A percentile compares a stretch with the other conserved stretches of the same genome.
Conservation (phyloP, 2,113 vertebrate genomes). For the Uropsilus gracilis region DNA sequence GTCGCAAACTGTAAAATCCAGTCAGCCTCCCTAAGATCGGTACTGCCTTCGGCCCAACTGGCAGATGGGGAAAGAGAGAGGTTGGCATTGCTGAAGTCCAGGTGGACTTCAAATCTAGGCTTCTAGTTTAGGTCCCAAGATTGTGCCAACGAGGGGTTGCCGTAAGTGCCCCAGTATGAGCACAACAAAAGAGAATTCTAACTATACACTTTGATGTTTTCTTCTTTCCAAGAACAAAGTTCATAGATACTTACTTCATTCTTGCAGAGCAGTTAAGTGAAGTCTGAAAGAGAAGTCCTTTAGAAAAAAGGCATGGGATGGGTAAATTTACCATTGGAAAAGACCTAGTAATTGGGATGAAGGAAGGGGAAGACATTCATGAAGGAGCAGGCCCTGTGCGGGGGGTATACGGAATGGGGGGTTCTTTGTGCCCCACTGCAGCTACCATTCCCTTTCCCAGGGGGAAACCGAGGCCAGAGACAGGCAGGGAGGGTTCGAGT, state of each 20-base stretch:
- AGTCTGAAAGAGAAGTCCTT: not conserved
- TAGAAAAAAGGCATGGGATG: not conserved
- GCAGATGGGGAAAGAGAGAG: not conserved
- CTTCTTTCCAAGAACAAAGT: not conserved
- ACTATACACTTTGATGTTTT: not conserved
- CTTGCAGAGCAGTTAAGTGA: not conserved
- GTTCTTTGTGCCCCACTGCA: rapidly evolving
- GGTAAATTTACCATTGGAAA: not conserved
- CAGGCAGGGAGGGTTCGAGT: not conserved
- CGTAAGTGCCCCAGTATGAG: not conserved
- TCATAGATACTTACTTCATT: constrained; percentile 29
- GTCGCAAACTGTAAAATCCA: rapidly evolving
- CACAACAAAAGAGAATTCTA: not conserved
- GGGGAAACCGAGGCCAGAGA: constrained; percentile 10
- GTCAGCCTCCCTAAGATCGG: not conserved
- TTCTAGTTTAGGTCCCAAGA: not conserved
- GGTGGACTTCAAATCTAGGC: not conserved
- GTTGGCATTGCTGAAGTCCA: not conserved
- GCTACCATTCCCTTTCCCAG: not conserved
- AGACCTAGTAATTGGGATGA: not conserved
- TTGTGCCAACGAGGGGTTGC: not conserved
- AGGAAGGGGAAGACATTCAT: not conserved
- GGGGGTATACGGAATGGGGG: too few species aligned
- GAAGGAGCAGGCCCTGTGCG: not conserved
- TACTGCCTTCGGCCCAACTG: not conserved